These are phyloP conservation scores for Pristionchus mayeri DNA, from an alignment of 2,888 invertebrate species.

Conservation along the genomic window DNA sequence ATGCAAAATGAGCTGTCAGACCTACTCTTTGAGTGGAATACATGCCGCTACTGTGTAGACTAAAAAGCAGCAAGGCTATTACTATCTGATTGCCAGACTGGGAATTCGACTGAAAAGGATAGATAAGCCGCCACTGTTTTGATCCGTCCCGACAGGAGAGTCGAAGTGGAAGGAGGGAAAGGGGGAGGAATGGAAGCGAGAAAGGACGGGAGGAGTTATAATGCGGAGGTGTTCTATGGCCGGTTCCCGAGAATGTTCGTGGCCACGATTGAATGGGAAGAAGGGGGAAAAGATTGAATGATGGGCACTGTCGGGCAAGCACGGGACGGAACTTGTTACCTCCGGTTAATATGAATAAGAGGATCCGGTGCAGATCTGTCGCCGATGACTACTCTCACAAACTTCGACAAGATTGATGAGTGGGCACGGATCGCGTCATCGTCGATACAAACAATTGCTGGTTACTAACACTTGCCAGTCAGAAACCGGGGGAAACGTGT, in stretches of 20 bases:
- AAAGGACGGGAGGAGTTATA: neutral
- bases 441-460: neutral
- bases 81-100: neutral
- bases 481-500: neutral
- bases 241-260: neutral
- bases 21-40: no score
- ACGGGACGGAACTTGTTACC: neutral
- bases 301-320: neutral
- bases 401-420: no score
- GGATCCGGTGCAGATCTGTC: no score
- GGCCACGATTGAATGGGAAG: neutral
- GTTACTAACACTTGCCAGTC: neutral
- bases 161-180: neutral
- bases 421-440: no score
- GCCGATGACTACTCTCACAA: no score
- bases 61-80: neutral
- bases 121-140: neutral
- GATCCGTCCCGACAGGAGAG: no score
- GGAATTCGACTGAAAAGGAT: neutral
- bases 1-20: no score
- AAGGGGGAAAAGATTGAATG: neutral
- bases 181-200: neutral
- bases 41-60: no score
- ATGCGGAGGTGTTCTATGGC: slow-evolving; percentile 6
- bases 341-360: no score